These are phyloP conservation scores for Plusia festucae DNA, from an alignment of 2,888 invertebrate species.

Conservation along the genomic window DNA sequence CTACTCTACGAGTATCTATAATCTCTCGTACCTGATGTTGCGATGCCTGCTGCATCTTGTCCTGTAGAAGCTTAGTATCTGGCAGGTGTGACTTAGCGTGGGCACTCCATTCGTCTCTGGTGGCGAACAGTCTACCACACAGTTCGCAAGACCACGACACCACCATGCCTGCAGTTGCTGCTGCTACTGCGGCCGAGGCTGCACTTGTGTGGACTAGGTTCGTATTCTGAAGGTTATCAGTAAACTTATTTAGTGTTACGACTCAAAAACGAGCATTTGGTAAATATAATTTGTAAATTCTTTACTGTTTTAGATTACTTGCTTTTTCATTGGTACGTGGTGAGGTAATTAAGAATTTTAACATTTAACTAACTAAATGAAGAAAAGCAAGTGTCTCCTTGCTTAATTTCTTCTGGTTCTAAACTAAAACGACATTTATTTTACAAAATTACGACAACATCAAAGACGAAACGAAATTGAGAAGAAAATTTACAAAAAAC, in stretches of 20 bases:
- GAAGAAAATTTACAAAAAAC: constrained; percentile 33
- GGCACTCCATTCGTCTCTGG: constrained; percentile 93
- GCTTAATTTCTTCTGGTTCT: neutral
- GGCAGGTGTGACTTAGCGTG: constrained; percentile 93
- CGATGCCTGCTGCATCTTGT: constrained; percentile 85
- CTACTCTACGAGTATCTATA: neutral
- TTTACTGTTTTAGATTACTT: neutral
- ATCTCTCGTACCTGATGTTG: constrained; percentile 67
- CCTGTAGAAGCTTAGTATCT: constrained; percentile 85
- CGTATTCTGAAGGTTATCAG: constrained; percentile 74
- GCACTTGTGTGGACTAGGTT: constrained; percentile 86
- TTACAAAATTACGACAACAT: neutral
- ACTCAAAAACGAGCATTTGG: neutral
- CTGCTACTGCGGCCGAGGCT: constrained; percentile 82
- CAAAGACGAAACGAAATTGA: constrained; percentile 19
- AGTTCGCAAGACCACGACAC: constrained; percentile 94
- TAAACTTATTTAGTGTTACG: neutral
- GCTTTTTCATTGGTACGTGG: neutral
- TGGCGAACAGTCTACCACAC: constrained; percentile 92
- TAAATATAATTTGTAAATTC: neutral
- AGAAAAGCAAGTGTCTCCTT: neutral
- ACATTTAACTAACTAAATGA: constrained; percentile 4
- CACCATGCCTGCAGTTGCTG: constrained; percentile 86
- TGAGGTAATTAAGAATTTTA: neutral
- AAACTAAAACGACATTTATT: constrained; percentile 6